Percentiles rank a stretch among this genome's conserved stretches.
phyloP scores from a whole-genome alignment of 2,113 vertebrate species.

The Hypocryptadius cinnamomeus region DNA sequence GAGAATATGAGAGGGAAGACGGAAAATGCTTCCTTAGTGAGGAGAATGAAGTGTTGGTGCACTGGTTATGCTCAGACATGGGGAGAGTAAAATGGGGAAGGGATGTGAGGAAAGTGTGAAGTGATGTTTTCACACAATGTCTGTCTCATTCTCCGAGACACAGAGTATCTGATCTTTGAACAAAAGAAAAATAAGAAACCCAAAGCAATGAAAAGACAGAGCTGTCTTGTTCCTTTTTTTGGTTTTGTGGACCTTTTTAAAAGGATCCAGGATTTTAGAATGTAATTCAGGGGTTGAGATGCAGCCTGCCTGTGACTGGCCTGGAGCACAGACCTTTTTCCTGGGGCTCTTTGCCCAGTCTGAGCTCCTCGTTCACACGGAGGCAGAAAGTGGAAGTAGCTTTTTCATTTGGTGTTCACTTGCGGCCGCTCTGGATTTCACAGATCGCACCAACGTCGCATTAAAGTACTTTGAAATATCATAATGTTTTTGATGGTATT shows the following conservation, averaged over 20 bases:
- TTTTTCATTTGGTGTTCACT: neutral
- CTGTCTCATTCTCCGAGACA: neutral
- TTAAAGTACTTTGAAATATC: constrained; percentile 28
- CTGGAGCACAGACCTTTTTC: neutral
- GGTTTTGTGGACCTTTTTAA: neutral
- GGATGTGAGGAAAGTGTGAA: neutral
- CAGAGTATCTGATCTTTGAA: neutral
- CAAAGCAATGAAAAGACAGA: neutral
- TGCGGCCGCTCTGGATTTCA: neutral
- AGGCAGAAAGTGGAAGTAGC: neutral
- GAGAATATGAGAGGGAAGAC: neutral
- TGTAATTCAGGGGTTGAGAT: neutral
- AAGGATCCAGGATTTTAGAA: neutral
- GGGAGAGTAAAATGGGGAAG: neutral
- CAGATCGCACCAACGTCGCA: constrained; percentile 1
- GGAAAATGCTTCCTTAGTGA: neutral
- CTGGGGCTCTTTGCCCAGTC: neutral
- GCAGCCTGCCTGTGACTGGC: neutral
- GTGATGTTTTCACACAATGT: neutral
- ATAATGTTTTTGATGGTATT: constrained; percentile 59
- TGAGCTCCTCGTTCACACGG: neutral
- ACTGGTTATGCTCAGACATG: neutral
- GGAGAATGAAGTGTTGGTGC: neutral
- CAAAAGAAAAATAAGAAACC: neutral
- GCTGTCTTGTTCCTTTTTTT: neutral